Base-by-base conservation (phyloP, 2,888 invertebrate species). In the Lathronympha strigana region DNA sequence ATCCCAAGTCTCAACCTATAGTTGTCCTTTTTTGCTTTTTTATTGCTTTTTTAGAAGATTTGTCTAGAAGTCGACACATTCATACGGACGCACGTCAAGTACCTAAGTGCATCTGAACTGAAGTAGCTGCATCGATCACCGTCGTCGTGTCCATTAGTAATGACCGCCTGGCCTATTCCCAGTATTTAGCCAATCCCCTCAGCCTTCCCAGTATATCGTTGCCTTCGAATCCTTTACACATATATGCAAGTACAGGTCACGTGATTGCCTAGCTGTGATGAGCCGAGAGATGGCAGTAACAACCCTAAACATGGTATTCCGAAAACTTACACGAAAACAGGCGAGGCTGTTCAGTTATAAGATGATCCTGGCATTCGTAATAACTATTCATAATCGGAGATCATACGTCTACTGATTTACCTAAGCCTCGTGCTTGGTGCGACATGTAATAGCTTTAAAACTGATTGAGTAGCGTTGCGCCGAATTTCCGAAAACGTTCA, bases 141-240 rank as follows among this genome's bases (percentile, higher is more conserved):
- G 86, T 86, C 87, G 77, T 72, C 70, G 72, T 73, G 79, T 82
- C 77, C 81, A 82, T 80, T 82, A 84, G 84, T 86, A 86, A 87
- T 86, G 81, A 82, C 21, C 31, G 72, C 68, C 74, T 72, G 73
- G 77, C 2, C 40, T 9, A 15, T 17, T 40, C 40, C 15, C 17
- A 2, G 9, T 3, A 15, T 17, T 9, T 17, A 9, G 17, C 1
- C 17, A 9, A 19, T 40, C 0, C 9, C 15, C 5, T 40, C 17
- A 19, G 17, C 15, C 17, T 9, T 9, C 17, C 5, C 17, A 40
- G 15, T 40, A 36, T 36, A 36, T 1, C 4, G 9, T 17, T 15
- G 4, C n/a, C 38, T 15, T 3, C 5, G 17, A 8, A 17, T 17
- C 38, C 5, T 38, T n/a, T 15, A 15, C 2, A 15, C 9, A 2